Evolutionary conservation across 2,888 invertebrate genomes (phyloP), one percentile per base, ranked within the genome.

Genomic region (Nasonovia ribisnigri): DNA sequence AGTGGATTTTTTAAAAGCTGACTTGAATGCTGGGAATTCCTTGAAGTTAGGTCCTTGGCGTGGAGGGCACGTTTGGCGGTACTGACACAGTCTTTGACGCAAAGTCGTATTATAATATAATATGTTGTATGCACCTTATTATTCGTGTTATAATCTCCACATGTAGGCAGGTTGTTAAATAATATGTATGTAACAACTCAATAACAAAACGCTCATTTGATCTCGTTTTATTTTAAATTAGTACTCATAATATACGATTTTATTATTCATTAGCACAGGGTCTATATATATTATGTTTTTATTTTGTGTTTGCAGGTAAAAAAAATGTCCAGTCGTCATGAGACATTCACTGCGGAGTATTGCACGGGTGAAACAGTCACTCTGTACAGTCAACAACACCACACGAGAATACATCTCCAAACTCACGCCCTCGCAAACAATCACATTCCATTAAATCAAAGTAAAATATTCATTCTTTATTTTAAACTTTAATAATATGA

Each of bases 311-410:
- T 11, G 26, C 88, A 92, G 92, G n/a, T 54, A 42, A 48, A 87
- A 84, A 93, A 43, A 46, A 93, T 93, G 93, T 67, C 93, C 1
- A 43, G 48, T 29, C 86, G 86, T 51, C 86, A 90, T n/a, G 93
- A 90, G 13, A 60, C 93, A 43, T 90, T 93, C 29, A 90, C 93
- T 20, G 86, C 93, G 8, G 93, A 93, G 43, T 93, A 93, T 90
- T 93, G 93, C 29, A 60, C 93, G 0, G 93, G 93, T 16, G 93
- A 93, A 87, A 93, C 93, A 6, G 93, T 93, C 48, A 93, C 93
- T 48, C 36, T 93, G 51, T 93, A 93, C 67, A 86, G 93, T 43
- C 93, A 93, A 93, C 93, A 93, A n/a, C 93, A 93, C 20, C 93
- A 93, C 16, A 51, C 93, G 3, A 90, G 90, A 60, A 77, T 90